Evolutionary conservation across 2,797 vertebrate species (phyloP).

Genomic region (Scomberomorus guttatus): DNA sequence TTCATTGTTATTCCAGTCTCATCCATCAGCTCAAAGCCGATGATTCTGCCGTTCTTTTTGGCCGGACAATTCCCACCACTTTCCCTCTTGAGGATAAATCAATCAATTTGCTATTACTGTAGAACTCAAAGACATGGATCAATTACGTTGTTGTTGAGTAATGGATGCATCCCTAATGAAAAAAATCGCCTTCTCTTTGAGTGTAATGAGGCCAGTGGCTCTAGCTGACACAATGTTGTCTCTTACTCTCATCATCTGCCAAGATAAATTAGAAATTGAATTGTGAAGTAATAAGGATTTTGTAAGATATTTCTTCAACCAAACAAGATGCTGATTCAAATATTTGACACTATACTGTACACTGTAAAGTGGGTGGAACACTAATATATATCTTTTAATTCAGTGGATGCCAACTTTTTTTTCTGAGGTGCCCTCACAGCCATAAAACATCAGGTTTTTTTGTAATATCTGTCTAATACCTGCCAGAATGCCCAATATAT

Average conservation of each 20-base stretch:
- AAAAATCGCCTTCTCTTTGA: slow-evolving; percentile 49
- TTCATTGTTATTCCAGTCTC: slow-evolving; percentile 67
- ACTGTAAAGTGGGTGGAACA: background rate
- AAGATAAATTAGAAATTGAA: slow-evolving; percentile 12
- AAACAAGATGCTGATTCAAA: slow-evolving; percentile 3
- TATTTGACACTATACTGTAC: background rate
- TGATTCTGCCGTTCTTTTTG: slow-evolving; percentile 71
- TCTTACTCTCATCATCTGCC: slow-evolving; percentile 15
- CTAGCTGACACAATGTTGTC: slow-evolving; percentile 22
- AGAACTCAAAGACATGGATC: slow-evolving; percentile 80
- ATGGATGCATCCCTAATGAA: slow-evolving; percentile 78
- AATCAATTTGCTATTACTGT: slow-evolving; percentile 86
- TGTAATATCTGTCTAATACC: no score
- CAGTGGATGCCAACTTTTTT: background rate
- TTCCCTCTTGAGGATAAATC: slow-evolving; percentile 73
- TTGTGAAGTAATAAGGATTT: slow-evolving; percentile 1
- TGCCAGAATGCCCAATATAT: no score
- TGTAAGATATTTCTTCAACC: background rate
- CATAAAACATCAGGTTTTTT: no score
- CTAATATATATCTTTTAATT: background rate
- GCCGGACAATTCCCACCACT: slow-evolving; percentile 63
- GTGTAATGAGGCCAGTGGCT: slow-evolving; percentile 30
- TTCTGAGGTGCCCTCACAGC: background rate
- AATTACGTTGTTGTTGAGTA: slow-evolving; percentile 84
- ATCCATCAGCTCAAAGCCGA: slow-evolving; percentile 61